Conservation (phyloP, 1,140 invertebrate species). For the Zaprionus lachaisei region DNA sequence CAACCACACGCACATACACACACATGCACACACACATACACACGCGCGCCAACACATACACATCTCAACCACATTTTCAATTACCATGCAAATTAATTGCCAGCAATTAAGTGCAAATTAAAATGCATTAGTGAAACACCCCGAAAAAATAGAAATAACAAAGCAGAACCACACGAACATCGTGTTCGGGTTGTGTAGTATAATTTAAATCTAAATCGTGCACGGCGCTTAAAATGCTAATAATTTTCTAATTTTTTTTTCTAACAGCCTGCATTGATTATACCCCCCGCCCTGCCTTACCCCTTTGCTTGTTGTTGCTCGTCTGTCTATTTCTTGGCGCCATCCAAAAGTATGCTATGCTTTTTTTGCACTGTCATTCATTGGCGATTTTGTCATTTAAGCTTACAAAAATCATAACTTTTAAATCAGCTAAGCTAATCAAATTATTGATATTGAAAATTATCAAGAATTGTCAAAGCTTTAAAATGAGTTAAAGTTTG, state of each 20-base stretch:
- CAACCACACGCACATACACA: background rate
- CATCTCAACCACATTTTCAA: slow-evolving; percentile 21
- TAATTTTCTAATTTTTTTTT: background rate
- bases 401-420: no score
- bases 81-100: slow-evolving; percentile 43
- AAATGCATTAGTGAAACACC: slow-evolving; percentile 31
- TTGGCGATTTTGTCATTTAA: no score
- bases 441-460: no score
- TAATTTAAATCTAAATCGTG: slow-evolving; percentile 29
- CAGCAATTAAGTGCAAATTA: slow-evolving; percentile 42
- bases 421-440: no score
- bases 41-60: background rate
- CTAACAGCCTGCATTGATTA: background rate
- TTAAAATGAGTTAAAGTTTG: no score
- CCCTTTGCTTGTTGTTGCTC: background rate
- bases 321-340: background rate
- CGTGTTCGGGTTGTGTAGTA: background rate
- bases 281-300: background rate
- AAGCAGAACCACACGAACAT: background rate
- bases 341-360: slow-evolving; percentile 10
- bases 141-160: slow-evolving; percentile 1
- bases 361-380: background rate
- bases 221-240: slow-evolving; percentile 5
- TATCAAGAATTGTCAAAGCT: no score
- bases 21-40: background rate